Evolutionary conservation across 2,113 vertebrate species (phyloP).

Genomic region (human): DNA sequence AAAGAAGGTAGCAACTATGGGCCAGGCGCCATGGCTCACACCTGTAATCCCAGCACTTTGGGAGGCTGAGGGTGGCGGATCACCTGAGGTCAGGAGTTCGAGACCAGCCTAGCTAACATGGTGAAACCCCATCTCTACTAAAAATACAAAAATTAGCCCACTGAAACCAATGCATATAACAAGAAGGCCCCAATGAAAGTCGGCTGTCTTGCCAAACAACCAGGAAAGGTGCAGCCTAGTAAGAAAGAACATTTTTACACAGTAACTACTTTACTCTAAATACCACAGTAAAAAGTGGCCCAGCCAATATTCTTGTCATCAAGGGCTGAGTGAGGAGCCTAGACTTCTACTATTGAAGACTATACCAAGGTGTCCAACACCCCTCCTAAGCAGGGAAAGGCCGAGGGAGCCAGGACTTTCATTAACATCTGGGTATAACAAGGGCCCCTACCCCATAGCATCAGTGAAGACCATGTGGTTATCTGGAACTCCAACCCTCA

Average conservation of each 20-base stretch:
- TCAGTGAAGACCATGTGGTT: background rate
- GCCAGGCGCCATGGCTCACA: no score
- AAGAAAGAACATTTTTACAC: background rate
- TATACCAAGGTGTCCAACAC: background rate
- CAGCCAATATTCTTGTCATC: background rate
- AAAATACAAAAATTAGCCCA: no score
- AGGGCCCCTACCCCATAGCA: background rate
- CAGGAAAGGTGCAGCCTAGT: background rate
- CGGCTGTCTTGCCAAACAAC: background rate
- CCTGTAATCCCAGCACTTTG: no score
- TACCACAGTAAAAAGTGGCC: background rate
- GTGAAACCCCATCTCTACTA: no score
- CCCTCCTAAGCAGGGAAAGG: no score
- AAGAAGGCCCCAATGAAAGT: background rate
- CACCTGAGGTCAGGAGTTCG: no score
- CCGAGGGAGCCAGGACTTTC: background rate
- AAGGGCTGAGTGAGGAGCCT: background rate
- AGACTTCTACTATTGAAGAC: background rate
- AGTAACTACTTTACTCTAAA: background rate
- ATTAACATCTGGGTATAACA: background rate
- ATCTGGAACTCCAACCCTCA: background rate
- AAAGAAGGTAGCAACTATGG: background rate
- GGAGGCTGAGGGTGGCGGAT: no score
- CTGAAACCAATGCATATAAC: background rate
- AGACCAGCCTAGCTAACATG: no score